Conservation (phyloP, 1,140 invertebrate genomes). For the Hyphantria cunea region DNA sequence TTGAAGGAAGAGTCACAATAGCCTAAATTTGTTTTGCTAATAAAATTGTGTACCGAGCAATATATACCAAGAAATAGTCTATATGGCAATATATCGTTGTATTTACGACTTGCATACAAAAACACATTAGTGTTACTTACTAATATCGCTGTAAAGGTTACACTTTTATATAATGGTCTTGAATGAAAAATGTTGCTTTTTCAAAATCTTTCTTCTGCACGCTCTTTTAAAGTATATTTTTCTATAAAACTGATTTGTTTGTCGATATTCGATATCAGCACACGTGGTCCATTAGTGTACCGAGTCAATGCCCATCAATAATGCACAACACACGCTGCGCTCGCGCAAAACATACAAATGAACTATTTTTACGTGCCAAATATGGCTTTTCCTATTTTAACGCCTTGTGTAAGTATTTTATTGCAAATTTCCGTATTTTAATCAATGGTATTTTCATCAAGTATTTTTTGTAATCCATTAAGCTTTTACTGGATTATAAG, state of each 20-base stretch:
- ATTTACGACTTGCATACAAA: slow-evolving; percentile 45
- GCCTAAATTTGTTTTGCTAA: not conserved
- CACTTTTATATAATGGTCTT: slow-evolving; percentile 43
- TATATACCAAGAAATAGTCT: slow-evolving; percentile 20
- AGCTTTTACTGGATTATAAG: not conserved
- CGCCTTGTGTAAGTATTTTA: slow-evolving; percentile 9
- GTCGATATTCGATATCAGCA: slow-evolving; percentile 33
- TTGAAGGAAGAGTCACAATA: too few species aligned
- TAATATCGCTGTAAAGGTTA: slow-evolving; percentile 40
- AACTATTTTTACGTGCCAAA: slow-evolving; percentile 30
- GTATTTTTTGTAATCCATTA: too few species aligned
- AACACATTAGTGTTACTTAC: slow-evolving; percentile 50
- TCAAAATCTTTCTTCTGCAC: not conserved
- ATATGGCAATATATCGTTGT: slow-evolving; percentile 36
- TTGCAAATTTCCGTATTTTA: not conserved
- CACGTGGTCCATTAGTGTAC: slow-evolving; percentile 51
- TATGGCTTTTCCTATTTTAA: slow-evolving; percentile 15
- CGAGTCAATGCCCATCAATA: slow-evolving; percentile 29
- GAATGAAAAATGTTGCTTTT: slow-evolving; percentile 10
- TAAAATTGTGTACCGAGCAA: not conserved
- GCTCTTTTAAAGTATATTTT: slow-evolving; percentile 15
- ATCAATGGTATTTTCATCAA: slow-evolving; percentile 6
- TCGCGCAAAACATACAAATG: slow-evolving; percentile 34
- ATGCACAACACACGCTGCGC: slow-evolving; percentile 22
- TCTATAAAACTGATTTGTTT: slow-evolving; percentile 10